A percentile compares a stretch with the other conserved stretches of the same genome.
phyloP scores from a whole-genome alignment of 1,140 invertebrate genomes.

The Plodia interpunctella region DNA sequence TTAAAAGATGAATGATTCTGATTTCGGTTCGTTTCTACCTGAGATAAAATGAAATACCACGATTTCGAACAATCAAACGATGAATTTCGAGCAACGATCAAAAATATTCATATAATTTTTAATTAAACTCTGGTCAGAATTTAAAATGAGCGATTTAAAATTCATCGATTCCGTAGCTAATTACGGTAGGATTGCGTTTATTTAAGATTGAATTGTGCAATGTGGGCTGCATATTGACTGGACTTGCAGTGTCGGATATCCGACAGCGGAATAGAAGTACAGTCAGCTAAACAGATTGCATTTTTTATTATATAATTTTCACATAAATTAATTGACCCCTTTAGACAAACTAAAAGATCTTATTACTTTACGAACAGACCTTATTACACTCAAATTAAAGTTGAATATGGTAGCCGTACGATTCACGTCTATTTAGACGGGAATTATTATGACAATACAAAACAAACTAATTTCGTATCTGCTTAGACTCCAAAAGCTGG shows the following conservation, averaged over 20 bases:
- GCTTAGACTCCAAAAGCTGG: slow-evolving; percentile 12
- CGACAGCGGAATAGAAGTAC: slow-evolving; percentile 53
- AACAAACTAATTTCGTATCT: slow-evolving; percentile 15
- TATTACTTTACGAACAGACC: no score
- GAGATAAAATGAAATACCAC: slow-evolving; percentile 38
- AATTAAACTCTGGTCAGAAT: slow-evolving; percentile 47
- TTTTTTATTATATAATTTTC: background rate
- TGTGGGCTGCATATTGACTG: slow-evolving; percentile 46
- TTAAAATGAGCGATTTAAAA: slow-evolving; percentile 49
- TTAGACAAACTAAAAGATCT: background rate
- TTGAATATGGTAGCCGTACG: no score
- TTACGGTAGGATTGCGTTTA: slow-evolving; percentile 59
- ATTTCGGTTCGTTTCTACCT: slow-evolving; percentile 50
- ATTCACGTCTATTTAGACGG: background rate
- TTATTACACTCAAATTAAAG: no score
- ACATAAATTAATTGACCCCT: background rate
- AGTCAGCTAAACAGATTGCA: slow-evolving; percentile 21
- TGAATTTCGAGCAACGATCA: slow-evolving; percentile 18
- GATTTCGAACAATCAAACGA: slow-evolving; percentile 10
- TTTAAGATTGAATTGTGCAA: slow-evolving; percentile 68
- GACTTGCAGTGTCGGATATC: slow-evolving; percentile 61
- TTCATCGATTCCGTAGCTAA: slow-evolving; percentile 65
- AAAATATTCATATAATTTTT: slow-evolving; percentile 34
- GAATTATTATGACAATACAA: slow-evolving; percentile 14
- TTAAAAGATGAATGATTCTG: slow-evolving; percentile 68